Evolutionary conservation across 2,888 invertebrate species (phyloP), one percentile per base, ranked within the genome.

Genomic region (Beris chalybata): DNA sequence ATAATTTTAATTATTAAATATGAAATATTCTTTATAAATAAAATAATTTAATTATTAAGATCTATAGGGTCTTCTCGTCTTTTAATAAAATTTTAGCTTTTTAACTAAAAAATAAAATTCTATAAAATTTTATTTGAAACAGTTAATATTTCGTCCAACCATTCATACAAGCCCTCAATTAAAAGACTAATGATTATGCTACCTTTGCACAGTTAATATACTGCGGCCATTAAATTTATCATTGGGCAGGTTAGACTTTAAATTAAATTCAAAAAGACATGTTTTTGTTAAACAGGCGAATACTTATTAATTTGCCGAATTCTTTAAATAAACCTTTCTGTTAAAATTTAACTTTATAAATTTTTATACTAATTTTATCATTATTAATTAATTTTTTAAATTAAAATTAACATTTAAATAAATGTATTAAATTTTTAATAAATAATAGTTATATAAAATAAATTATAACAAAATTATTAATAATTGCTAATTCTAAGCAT

Each of bases 11-110:
- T 66, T 71, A 73, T 74, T 70, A 75, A 53, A 50, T 74, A 73
- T 72, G 72, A 76, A 79, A 74, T 71, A 71, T 78, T 73, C 79
- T 76, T 81, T 76, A 80, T 78, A 74, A 76, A 74, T 74, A 78
- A 73, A 74, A 75, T 73, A 73, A 70, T 66, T 76, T 74, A 74
- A 77, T 76, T 81, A 81, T 83, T 77, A 89, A 89, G 85, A 85
- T 89, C 86, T 86, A 87, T 86, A 88, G 88, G 88, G 88, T 89
- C 89, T 89, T 88, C 85, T 89, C 87, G 88, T 89, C 88, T 86
- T 83, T 84, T 84, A 84, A 84, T 76, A 65, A 67, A 70, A 88
- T 85, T 84, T 86, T 83, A 86, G 84, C 84, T 84, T 88, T 88
- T 88, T 88, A 71, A 86, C 81, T 83, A 78, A 83, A 82, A 83